Conservation (phyloP, 2,888 invertebrate species). For the Metallyticus violacea region DNA sequence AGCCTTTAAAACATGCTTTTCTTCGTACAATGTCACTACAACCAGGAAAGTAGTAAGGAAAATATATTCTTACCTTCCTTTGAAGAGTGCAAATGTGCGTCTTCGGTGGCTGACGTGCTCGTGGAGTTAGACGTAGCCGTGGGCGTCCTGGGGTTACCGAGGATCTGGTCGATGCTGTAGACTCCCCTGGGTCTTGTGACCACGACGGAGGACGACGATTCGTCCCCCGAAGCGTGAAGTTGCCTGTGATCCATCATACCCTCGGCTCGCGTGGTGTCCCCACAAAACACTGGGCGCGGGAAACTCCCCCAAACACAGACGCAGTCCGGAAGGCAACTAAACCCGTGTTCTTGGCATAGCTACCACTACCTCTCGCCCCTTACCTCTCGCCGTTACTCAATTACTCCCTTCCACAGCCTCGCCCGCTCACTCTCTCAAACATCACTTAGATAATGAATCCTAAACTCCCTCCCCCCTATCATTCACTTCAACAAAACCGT, state of each 20-base stretch:
- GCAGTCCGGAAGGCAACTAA: constrained; percentile 3
- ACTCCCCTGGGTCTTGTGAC: constrained; percentile 43
- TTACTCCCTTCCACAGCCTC: constrained; percentile 21
- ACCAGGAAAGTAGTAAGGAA: too few species aligned
- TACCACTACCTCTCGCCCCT: background rate
- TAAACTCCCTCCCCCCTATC: constrained; percentile 33
- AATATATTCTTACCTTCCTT: constrained; percentile 31
- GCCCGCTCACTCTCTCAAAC: constrained; percentile 27
- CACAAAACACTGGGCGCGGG: background rate
- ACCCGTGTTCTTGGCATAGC: background rate
- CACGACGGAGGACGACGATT: constrained; percentile 4
- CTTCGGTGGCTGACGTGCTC: background rate
- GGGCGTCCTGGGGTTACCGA: constrained; percentile 42
- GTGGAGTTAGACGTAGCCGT: background rate
- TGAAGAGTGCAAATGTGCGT: background rate
- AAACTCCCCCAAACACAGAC: constrained; percentile 3
- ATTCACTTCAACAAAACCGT: constrained; percentile 24
- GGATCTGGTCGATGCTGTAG: constrained; percentile 49
- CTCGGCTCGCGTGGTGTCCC: background rate
- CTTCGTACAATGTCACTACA: too few species aligned
- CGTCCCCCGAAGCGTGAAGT: constrained; percentile 12
- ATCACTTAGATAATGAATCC: constrained; percentile 34
- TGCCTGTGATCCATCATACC: constrained; percentile 27
- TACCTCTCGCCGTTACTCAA: constrained; percentile 16
- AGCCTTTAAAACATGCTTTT: too few species aligned